Evolutionary conservation across 2,113 vertebrate genomes (phyloP).

Genomic region (Glaucidium brasilianum): DNA sequence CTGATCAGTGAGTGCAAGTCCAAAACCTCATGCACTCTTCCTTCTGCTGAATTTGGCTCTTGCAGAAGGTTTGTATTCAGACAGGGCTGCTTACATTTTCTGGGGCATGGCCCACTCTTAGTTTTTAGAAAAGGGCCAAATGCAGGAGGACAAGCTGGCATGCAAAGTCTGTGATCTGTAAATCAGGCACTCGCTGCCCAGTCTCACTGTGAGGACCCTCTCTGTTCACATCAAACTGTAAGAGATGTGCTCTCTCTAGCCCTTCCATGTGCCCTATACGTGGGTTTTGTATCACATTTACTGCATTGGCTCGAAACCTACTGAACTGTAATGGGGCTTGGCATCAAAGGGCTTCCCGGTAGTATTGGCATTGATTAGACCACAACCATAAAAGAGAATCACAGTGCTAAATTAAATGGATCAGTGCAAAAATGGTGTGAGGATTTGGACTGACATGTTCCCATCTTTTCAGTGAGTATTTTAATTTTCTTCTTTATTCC

Average conservation of each 20-base stretch:
- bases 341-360: neutral
- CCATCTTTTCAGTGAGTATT: neutral
- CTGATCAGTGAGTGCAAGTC: neutral
- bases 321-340: neutral
- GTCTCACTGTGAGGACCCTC: neutral
- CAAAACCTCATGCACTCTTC: neutral
- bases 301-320: neutral
- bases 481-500: neutral
- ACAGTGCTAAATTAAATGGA: neutral
- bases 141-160: neutral
- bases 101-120: neutral
- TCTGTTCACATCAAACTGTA: neutral
- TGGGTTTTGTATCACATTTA: neutral
- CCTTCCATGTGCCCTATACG: neutral
- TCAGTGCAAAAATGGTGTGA: neutral
- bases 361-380: neutral
- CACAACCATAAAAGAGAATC: neutral
- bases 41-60: neutral
- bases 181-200: accelerated
- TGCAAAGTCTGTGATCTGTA: neutral
- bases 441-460: neutral
- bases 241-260: neutral
- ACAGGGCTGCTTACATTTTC: neutral
- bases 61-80: neutral
- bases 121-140: neutral